Evolutionary conservation across 2,888 invertebrate genomes (phyloP), one percentile per base, ranked within the genome.

Genomic region (Caenorhabditis wallacei): DNA sequence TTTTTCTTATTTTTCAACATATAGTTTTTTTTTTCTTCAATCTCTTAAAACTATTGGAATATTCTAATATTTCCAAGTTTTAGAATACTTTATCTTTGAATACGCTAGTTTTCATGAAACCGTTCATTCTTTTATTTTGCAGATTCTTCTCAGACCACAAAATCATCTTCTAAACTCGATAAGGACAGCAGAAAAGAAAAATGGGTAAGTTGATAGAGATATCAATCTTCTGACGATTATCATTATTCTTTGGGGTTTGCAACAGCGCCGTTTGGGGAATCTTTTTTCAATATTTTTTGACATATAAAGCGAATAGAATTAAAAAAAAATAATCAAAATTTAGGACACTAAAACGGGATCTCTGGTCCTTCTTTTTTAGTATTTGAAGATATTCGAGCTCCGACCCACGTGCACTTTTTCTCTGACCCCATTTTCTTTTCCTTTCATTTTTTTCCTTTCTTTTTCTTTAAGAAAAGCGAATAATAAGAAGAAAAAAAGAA

Each of bases 301-400:
- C 37, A 4, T 20, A 37, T 61, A 37, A 3, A 40, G 57, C 70
- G 30, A 30, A 30, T 30, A 30, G 4, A 30, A 5, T 30, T 30
- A 8, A 30, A 30, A 30, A 30, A 30, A 30, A 30, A 30, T 30
- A 30, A 30, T 30, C 30, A 30, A 8, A 30, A 30, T 30, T 30
- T 30, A 5, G 30, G 8, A 30, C 30, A 30, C 30, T 30, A 30
- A 30, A 30, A 30, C 3, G 30, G 3, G 30, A 30, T 30, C 8
- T 30, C 30, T 30, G 30, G 30, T 30, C 8, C 30, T 30, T 30
- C 30, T 30, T 8, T 71, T 59, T 59, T 71, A 48, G 37, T 76
- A 68, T 68, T 76, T 75, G 75, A 68, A 64, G 74, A 74, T 74
- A 74, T 64, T 57, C 57, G 64, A 74, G 11, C 59, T 40, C 22